phyloP scores from a whole-genome alignment of 2,113 vertebrate genomes.

The Corythaeola cristata region DNA sequence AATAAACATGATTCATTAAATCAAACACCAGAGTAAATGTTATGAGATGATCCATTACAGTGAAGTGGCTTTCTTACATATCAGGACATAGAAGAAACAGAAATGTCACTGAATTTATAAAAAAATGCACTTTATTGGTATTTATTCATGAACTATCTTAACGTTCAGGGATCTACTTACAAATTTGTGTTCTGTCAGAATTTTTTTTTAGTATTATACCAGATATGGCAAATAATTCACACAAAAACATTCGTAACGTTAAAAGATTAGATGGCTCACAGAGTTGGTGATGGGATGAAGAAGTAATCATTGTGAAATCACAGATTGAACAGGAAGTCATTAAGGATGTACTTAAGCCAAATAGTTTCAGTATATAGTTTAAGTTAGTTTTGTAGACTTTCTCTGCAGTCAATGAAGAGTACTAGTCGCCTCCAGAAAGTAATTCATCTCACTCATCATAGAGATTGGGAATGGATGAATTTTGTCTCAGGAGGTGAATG shows the following conservation, averaged over 20 bases:
- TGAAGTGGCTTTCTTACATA: background rate
- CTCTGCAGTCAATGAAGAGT: background rate
- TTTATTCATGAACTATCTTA: background rate
- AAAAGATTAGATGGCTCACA: background rate
- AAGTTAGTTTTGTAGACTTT: background rate
- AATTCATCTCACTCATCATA: background rate
- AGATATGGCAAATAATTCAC: background rate
- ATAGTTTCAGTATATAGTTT: background rate
- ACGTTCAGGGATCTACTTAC: background rate
- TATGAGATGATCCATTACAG: background rate
- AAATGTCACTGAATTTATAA: background rate
- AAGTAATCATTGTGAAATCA: background rate
- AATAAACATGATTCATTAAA: slow-evolving; percentile 3
- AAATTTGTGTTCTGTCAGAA: background rate
- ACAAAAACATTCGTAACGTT: background rate
- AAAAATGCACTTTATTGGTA: background rate
- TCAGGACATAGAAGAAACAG: background rate
- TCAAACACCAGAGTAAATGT: background rate
- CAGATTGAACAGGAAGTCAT: background rate
- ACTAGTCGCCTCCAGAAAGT: background rate
- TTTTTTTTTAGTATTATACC: background rate
- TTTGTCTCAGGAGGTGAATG: background rate
- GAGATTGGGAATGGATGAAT: background rate
- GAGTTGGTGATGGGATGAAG: background rate
- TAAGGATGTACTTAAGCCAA: background rate